A percentile compares a stretch with the other conserved stretches of the same genome.
Evolutionary conservation across 2,888 invertebrate species (phyloP).

Genomic region (Xestoiulus laeticollis): DNA sequence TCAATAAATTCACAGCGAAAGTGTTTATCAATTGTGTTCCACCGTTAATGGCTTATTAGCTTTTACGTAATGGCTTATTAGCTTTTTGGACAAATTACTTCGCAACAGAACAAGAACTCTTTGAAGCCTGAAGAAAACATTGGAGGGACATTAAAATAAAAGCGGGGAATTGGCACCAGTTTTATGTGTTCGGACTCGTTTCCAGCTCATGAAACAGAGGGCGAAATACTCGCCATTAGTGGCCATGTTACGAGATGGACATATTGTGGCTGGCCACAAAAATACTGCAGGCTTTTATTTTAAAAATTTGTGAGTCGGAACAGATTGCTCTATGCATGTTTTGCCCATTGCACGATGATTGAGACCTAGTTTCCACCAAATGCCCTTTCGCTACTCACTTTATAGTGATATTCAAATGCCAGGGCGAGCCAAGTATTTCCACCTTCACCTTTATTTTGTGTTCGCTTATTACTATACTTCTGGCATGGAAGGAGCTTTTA

Average conservation of each 20-base stretch:
- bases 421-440: background rate
- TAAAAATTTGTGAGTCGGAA: conserved; percentile 36
- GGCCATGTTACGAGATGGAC: background rate
- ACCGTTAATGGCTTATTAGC: conserved; percentile 17
- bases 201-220: conserved; percentile 21
- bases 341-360: background rate
- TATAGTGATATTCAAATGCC: conserved; percentile 20
- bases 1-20: background rate
- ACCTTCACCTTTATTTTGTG: conserved; percentile 24
- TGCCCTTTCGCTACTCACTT: background rate
- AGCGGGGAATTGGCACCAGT: background rate
- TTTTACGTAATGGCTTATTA: background rate
- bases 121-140: background rate
- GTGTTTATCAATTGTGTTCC: background rate
- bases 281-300: conserved; percentile 8
- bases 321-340: conserved; percentile 5
- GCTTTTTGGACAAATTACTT: background rate
- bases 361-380: background rate
- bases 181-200: conserved; percentile 11
- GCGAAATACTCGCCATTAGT: background rate
- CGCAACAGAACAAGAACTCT: background rate
- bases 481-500: background rate
- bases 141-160: conserved; percentile 2
- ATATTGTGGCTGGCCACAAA: background rate
- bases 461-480: background rate